Conservation (phyloP, 2,797 vertebrate genomes). For the Argentina silus region DNA sequence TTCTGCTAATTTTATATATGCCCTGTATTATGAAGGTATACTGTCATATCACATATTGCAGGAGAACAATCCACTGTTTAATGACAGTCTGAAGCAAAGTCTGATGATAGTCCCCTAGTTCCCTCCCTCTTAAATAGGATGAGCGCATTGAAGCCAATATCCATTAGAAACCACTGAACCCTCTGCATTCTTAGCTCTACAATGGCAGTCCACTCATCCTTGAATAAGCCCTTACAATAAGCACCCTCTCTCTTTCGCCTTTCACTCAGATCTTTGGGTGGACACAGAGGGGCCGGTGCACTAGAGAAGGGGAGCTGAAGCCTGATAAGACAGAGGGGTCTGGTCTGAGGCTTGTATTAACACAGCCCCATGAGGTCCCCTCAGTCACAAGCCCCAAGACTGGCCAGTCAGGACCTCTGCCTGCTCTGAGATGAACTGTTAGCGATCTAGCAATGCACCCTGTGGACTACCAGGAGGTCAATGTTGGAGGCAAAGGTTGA, state of each 20-base stretch:
- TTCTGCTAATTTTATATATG: too few relatives aligned
- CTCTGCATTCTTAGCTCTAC: not conserved
- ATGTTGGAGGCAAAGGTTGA: constrained; percentile 50
- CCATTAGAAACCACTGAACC: not conserved
- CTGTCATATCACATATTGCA: not conserved
- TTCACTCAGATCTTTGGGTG: constrained; percentile 21
- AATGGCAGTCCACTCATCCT: not conserved
- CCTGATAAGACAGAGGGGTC: constrained; percentile 19
- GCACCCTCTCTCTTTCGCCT: constrained; percentile 7
- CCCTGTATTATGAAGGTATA: too few relatives aligned
- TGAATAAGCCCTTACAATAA: constrained; percentile 29
- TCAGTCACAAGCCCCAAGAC: constrained; percentile 19
- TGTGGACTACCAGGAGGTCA: constrained; percentile 41
- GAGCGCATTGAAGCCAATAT: not conserved
- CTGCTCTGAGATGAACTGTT: not conserved
- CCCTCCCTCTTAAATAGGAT: not conserved
- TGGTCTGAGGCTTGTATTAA: not conserved
- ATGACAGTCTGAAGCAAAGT: too few relatives aligned
- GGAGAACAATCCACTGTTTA: not conserved
- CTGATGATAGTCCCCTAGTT: too few relatives aligned
- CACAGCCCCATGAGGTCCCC: constrained; percentile 26
- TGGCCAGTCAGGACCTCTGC: not conserved
- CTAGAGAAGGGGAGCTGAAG: constrained; percentile 16
- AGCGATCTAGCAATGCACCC: constrained; percentile 18
- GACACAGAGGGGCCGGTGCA: not conserved